These are phyloP conservation scores for Eufriesea mexicana DNA, from an alignment of 1,140 invertebrate species.

Conservation along the genomic window DNA sequence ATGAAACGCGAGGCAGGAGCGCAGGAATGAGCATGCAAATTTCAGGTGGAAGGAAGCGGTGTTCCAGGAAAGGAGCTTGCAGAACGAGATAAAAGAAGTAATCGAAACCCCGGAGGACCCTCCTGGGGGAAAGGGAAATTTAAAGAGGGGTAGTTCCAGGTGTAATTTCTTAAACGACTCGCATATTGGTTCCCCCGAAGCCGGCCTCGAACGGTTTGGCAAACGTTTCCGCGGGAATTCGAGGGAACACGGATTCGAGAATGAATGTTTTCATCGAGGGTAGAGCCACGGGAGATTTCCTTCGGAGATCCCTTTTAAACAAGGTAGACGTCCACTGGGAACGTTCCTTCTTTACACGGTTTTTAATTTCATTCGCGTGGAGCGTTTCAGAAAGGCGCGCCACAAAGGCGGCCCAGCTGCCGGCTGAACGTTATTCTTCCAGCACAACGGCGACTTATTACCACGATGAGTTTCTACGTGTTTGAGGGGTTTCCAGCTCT, in stretches of 20 bases:
- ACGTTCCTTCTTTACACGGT: not conserved
- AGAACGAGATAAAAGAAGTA: not conserved
- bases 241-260: too few species aligned
- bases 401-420: not conserved
- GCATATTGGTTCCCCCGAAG: not conserved
- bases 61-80: not conserved
- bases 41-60: not conserved
- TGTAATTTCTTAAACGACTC: conserved; percentile 10
- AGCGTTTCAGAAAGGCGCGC: too few species aligned
- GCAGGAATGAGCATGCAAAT: conserved; percentile 33
- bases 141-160: not conserved
- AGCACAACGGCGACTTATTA: not conserved
- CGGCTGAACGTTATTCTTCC: not conserved
- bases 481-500: not conserved
- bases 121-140: not conserved
- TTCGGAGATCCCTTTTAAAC: not conserved
- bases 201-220: not conserved
- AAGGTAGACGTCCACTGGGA: not conserved
- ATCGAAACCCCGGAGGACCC: too few species aligned
- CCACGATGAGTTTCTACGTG: not conserved
- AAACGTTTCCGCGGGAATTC: not conserved
- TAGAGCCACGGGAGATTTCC: not conserved
- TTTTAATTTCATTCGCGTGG: not conserved
- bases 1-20: conserved; percentile 1
- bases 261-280: not conserved